phyloP scores from a whole-genome alignment of 2,113 vertebrate genomes.

The Heteronetta atricapilla region DNA sequence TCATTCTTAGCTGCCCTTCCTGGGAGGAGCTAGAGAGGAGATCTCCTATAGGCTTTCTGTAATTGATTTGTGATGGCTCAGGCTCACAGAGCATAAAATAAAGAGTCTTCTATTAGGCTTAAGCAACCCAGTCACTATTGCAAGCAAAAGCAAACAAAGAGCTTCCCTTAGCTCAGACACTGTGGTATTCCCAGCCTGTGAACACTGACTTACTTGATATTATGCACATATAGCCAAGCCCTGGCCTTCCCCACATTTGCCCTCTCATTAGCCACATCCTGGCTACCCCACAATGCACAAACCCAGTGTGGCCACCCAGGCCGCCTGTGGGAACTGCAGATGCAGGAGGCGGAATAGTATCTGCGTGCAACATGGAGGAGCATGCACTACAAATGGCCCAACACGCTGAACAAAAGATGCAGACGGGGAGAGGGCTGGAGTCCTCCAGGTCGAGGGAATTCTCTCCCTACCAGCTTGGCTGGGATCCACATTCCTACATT shows the following conservation, averaged over 20 bases:
- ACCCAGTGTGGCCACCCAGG: neutral
- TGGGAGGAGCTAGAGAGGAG: neutral
- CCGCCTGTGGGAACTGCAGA: neutral
- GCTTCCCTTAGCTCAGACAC: constrained; percentile 38
- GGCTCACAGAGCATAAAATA: constrained; percentile 65
- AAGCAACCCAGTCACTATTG: constrained; percentile 39
- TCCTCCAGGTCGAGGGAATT: constrained; percentile 29
- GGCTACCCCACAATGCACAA: neutral
- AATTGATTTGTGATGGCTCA: constrained; percentile 66
- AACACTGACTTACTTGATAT: neutral
- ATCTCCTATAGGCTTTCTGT: constrained; percentile 29
- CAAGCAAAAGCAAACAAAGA: constrained; percentile 71
- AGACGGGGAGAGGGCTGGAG: neutral
- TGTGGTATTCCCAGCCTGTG: constrained; percentile 14
- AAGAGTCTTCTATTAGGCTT: constrained; percentile 59
- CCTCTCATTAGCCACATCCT: constrained; percentile 43
- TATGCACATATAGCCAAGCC: neutral
- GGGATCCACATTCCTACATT: constrained; percentile 39
- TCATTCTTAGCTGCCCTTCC: constrained; percentile 21
- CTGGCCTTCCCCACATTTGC: neutral
- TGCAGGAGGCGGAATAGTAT: neutral
- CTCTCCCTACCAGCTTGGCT: constrained; percentile 31
- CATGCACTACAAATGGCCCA: neutral
- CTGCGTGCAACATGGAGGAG: neutral
- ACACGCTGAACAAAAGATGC: neutral